Evolutionary conservation across 2,888 invertebrate species (phyloP), one percentile per base, ranked within the genome.

Genomic region (Bembecia ichneumoniformis): DNA sequence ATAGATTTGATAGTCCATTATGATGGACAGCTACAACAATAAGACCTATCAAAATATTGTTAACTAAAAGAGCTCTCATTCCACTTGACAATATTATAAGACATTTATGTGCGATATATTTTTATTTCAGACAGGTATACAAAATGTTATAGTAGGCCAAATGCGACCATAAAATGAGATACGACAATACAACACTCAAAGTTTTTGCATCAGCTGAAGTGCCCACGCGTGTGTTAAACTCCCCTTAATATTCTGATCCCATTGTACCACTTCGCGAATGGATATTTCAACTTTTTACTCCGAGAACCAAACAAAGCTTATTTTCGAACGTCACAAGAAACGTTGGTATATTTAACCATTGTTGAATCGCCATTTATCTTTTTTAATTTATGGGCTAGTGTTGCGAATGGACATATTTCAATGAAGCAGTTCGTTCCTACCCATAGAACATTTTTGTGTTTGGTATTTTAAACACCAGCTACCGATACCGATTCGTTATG

Each of bases 301-400:
- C 54, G 61, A 58, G 60, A 58, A 55, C 68, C 71, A 71, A 75
- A 82, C 78, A 80, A 79, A 71, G 76, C 69, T 70, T 77, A 78
- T 77, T 80, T 79, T 78, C 68, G 70, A 76, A 76, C 75, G 71
- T 75, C 79, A 76, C 75, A 76, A 82, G 82, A 75, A 81, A 76
- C 68, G 60, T 67, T 70, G 77, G 82, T 78, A 81, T 83, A 82
- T 84, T 82, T 77, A 76, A 58, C 82, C 81, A 82, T 87, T 87
- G 84, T 86, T 81, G 75, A 70, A 59, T 66, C 59, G 71, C 81
- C 82, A 84, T 86, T 84, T 87, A 87, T 87, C 83, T 84, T 75
- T 72, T 28, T 71, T 76, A 80, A 86, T 87, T 87, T 87, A 87
- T 83, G 79, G 77, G 68, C 68, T 68, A 76, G 72, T 78, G 78